A percentile compares a stretch with the other conserved stretches of the same genome.
Conservation (phyloP, 2,113 vertebrate genomes). For the Nothobranchius kuhntae region DNA sequence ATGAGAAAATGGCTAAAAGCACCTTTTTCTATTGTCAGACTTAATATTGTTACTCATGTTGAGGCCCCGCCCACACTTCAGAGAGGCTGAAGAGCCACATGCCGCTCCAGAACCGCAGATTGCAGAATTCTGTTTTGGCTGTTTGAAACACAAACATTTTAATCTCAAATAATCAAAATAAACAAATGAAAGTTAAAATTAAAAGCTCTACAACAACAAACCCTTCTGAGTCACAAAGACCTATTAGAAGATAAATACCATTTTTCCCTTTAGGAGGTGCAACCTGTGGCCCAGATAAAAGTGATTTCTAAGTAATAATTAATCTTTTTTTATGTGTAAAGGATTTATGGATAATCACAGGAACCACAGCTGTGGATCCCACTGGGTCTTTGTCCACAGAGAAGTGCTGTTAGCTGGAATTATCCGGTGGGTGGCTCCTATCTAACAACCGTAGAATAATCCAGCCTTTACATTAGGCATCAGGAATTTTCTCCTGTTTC, state of each 20-base stretch:
- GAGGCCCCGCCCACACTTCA: too few species aligned
- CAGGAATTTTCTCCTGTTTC: conserved; percentile 14
- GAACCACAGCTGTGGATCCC: conserved; percentile 53
- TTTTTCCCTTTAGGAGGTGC: conserved; percentile 39
- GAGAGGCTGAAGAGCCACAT: too few species aligned
- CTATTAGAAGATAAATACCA: conserved; percentile 36
- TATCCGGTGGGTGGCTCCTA: conserved; percentile 69
- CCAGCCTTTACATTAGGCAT: conserved; percentile 4
- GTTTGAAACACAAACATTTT: too few species aligned
- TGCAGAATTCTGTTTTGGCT: too few species aligned
- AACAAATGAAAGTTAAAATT: too few species aligned
- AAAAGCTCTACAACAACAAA: too few species aligned
- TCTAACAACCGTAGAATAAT: conserved; percentile 43
- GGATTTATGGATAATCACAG: conserved; percentile 5
- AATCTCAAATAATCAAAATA: too few species aligned
- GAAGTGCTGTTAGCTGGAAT: conserved; percentile 38
- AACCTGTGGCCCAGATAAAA: conserved; percentile 47
- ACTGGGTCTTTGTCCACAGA: conserved; percentile 38
- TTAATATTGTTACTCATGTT: too few species aligned
- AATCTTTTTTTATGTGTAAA: too few species aligned
- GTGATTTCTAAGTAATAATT: conserved; percentile 32
- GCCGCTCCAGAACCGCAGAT: too few species aligned
- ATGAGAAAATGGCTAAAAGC: too few species aligned
- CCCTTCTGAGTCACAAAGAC: background rate
- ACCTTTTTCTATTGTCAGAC: too few species aligned